Evolutionary conservation across 1,140 invertebrate genomes (phyloP).

Genomic region (Drosophila albomicans): DNA sequence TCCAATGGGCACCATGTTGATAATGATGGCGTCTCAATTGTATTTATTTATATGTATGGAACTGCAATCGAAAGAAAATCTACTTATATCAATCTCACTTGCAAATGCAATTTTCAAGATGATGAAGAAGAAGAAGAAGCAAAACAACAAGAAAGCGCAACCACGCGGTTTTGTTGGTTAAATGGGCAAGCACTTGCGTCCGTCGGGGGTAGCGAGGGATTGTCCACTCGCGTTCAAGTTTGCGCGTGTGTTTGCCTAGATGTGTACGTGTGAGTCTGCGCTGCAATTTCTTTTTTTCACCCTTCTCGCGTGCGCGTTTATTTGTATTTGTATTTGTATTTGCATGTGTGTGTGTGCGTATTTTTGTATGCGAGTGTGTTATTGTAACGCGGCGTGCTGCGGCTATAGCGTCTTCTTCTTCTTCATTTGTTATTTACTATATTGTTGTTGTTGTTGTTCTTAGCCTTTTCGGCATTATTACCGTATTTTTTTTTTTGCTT

Average conservation of each 20-base stretch:
- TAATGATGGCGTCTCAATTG: constrained; percentile 24
- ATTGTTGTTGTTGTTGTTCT: constrained; percentile 30
- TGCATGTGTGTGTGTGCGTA: too few relatives aligned
- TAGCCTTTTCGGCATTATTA: constrained; percentile 12
- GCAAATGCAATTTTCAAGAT: constrained; percentile 6
- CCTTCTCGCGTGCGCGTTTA: constrained; percentile 10
- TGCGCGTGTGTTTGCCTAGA: constrained; percentile 10
- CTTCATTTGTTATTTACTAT: constrained; percentile 3
- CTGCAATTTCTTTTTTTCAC: constrained; percentile 39
- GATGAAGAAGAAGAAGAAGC: background rate
- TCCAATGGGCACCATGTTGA: constrained; percentile 81
- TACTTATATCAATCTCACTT: background rate
- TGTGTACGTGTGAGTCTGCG: constrained; percentile 41
- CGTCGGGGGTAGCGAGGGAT: background rate
- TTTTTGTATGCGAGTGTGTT: constrained; percentile 16
- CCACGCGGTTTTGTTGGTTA: constrained; percentile 54
- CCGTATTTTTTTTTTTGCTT: background rate
- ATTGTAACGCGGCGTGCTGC: constrained; percentile 43
- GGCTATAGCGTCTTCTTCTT: constrained; percentile 1
- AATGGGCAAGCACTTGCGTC: constrained; percentile 23
- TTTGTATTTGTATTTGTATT: too few relatives aligned
- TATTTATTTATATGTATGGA: too few relatives aligned
- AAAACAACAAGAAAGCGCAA: constrained; percentile 15
- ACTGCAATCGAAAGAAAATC: background rate
- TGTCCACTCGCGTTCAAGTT: constrained; percentile 5